Base-by-base conservation (phyloP, 2,888 invertebrate genomes). In the Caenorhabditis doughertyi region DNA sequence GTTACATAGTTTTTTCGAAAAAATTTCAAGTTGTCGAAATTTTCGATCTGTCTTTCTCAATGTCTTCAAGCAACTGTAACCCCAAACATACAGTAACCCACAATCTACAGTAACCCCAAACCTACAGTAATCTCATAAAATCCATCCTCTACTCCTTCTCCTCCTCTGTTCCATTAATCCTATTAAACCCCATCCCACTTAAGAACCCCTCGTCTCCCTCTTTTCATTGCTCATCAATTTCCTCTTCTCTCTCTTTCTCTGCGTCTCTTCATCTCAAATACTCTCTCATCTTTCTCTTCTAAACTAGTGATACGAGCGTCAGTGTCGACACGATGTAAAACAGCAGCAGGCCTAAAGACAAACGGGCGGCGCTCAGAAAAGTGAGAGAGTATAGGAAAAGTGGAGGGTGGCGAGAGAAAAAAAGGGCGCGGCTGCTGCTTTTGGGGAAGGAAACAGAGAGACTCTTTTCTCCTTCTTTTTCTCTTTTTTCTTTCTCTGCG, bases 291-390 rank as follows among this genome's bases (percentile, higher is more conserved):
- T 68, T 42, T 29, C 53, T 62, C 29, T 67, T 55, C 39, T 42
- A 27, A 8, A 35, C 27, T 44, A 68, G 55, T 77, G 68, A 70
- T 77, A 62, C 68, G n/a, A n/a, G n/a, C n/a, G n/a, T n/a, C n/a
- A n/a, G n/a, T n/a, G n/a, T n/a, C n/a, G 70, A 68, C 68, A 77
- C 68, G 68, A 77, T 70, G 70, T 77, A 77, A 70, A 70, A 70
- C 68, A 77, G 60, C 18, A 62, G 56, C 56, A 32, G 18, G 29
- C n/a, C n/a, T n/a, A 62, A 32, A 47, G 44, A 27, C 39, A 68
- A 51, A 76, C 44, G 67, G 76, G 64, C 64, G 73, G 39, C 64
- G 32, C 58, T 39, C 32, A 39, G 70, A 27, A 25, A 29, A 16
- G 27, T 13, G 58, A 71, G 55, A 71, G 25, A 51, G 72, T 72